Conservation (phyloP, 2,797 vertebrate genomes). For the Thaleichthys pacificus region DNA sequence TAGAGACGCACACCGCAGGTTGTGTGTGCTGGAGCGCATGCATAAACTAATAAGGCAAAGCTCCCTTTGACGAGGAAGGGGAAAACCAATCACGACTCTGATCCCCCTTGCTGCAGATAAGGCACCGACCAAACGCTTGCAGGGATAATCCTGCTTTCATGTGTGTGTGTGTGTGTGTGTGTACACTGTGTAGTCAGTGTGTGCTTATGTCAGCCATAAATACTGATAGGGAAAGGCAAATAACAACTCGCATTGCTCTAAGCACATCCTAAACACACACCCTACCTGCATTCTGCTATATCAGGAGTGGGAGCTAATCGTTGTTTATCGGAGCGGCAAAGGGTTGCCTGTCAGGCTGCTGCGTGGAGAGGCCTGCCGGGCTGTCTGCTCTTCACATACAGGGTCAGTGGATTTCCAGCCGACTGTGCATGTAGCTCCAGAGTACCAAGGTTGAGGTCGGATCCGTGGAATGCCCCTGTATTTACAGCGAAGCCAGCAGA, state of each 20-base stretch:
- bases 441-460: not conserved
- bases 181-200: not conserved
- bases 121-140: constrained; percentile 30
- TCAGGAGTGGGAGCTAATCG: constrained; percentile 28
- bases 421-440: not conserved
- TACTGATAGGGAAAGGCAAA: constrained; percentile 27
- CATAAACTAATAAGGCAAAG: constrained; percentile 41
- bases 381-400: not conserved
- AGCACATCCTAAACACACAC: constrained; percentile 17
- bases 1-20: constrained; percentile 19
- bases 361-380: not conserved
- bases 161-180: constrained; percentile 21
- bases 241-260: constrained; percentile 14
- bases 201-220: constrained; percentile 21
- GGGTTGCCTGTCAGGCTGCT: not conserved
- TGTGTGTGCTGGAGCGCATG: constrained; percentile 21
- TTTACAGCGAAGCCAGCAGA: not conserved
- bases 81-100: constrained; percentile 46
- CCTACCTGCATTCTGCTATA: constrained; percentile 10
- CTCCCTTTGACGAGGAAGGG: constrained; percentile 40
- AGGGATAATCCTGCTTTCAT: constrained; percentile 43
- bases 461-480: not conserved
- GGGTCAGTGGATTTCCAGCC: not conserved
- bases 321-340: constrained; percentile 12
- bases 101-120: constrained; percentile 54